Percentiles rank a stretch among this genome's conserved stretches.
phyloP scores from a whole-genome alignment of 2,888 invertebrate genomes.

The Cataglyphis livida region DNA sequence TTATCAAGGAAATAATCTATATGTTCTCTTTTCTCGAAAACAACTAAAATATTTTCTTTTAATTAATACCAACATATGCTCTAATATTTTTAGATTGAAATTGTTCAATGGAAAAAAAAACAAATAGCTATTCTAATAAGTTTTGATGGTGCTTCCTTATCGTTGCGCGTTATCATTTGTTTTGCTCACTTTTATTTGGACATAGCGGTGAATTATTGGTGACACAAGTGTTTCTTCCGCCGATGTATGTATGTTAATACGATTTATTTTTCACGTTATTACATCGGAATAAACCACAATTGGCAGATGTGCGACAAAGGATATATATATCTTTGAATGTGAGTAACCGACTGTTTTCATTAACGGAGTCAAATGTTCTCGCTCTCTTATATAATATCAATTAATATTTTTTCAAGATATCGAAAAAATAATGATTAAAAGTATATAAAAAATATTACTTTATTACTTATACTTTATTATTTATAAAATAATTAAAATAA shows the following conservation, averaged over 20 bases:
- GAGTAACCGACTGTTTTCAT: neutral
- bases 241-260: conserved; percentile 29
- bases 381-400: neutral
- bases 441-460: neutral
- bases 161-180: neutral
- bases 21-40: neutral
- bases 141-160: conserved; percentile 16
- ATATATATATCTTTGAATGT: neutral
- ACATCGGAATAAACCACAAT: conserved; percentile 2
- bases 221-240: conserved; percentile 64
- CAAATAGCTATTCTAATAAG: conserved; percentile 20
- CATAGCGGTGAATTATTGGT: conserved; percentile 32
- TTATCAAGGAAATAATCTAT: neutral
- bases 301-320: conserved; percentile 46
- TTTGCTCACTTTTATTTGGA: neutral
- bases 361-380: neutral
- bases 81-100: neutral
- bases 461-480: neutral
- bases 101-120: neutral
- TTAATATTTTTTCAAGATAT: neutral
- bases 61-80: neutral
- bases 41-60: neutral
- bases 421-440: neutral
- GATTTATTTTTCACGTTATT: conserved; percentile 49
- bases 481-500: neutral